Percentiles rank a stretch among this genome's conserved stretches.
phyloP scores from a whole-genome alignment of 2,888 invertebrate genomes.

The Limnephilus marmoratus region DNA sequence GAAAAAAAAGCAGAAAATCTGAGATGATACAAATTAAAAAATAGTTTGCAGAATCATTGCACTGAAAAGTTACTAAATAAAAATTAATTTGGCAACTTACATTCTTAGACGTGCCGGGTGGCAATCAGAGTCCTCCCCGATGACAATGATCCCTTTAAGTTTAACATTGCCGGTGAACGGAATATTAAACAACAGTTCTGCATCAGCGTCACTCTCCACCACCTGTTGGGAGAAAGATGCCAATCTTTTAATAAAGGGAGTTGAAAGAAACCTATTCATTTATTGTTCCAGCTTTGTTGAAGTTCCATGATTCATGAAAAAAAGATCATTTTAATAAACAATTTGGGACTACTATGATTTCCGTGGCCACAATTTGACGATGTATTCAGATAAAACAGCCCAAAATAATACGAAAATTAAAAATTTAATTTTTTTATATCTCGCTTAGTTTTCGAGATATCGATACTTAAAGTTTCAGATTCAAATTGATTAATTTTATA shows the following conservation, averaged over 20 bases:
- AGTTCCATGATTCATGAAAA: not conserved
- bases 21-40: too few relatives aligned
- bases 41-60: not conserved
- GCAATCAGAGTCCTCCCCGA: constrained; percentile 91
- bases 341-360: too few relatives aligned
- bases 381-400: too few relatives aligned
- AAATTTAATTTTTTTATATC: too few relatives aligned
- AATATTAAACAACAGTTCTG: constrained; percentile 96
- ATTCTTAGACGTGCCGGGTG: constrained; percentile 93
- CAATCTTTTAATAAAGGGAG: not conserved
- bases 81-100: constrained; percentile 77
- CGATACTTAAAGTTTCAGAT: too few relatives aligned
- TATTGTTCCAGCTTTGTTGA: not conserved
- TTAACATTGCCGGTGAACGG: constrained; percentile 98
- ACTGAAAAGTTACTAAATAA: not conserved
- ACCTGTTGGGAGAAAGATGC: constrained; percentile 79
- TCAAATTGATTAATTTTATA: too few relatives aligned
- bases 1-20: not conserved
- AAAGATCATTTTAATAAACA: not conserved
- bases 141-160: constrained; percentile 93
- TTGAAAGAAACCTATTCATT: not conserved
- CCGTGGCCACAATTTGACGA: too few relatives aligned
- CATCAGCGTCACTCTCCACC: constrained; percentile 97
- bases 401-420: too few relatives aligned
- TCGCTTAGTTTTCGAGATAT: too few relatives aligned